Conservation (phyloP, 2,888 invertebrate species). For the Phaonia tiefii region DNA sequence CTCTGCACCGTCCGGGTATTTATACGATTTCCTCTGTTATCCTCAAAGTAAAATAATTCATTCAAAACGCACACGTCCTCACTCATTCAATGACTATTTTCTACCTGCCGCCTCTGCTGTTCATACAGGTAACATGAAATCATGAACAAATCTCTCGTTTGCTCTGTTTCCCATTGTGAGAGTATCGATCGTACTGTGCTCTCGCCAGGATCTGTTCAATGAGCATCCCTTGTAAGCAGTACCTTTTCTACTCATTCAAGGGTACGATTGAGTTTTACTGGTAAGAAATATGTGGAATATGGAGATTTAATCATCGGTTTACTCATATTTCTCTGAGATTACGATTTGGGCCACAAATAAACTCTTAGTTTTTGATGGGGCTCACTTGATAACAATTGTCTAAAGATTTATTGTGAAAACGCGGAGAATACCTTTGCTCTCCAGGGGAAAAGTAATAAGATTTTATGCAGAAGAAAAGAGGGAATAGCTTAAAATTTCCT, state of each 20-base stretch:
- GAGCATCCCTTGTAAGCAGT: constrained; percentile 46
- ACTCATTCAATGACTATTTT: constrained; percentile 26
- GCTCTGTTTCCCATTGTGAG: background rate
- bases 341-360: background rate
- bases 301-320: constrained; percentile 46
- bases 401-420: too few relatives aligned
- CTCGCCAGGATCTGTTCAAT: constrained; percentile 39
- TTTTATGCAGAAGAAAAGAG: too few relatives aligned
- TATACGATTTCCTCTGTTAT: constrained; percentile 72
- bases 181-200: background rate
- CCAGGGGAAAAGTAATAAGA: too few relatives aligned
- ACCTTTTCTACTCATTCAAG: constrained; percentile 48
- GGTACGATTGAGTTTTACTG: constrained; percentile 26
- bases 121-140: constrained; percentile 57
- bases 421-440: too few relatives aligned
- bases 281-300: constrained; percentile 24
- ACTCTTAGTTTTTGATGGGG: too few relatives aligned
- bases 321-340: constrained; percentile 56
- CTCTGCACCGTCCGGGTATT: constrained; percentile 74
- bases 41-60: constrained; percentile 53
- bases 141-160: constrained; percentile 46
- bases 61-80: constrained; percentile 28
- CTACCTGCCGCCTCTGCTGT: constrained; percentile 55
- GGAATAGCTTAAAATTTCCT: too few relatives aligned
- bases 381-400: too few relatives aligned